Conservation (phyloP, 2,888 invertebrate genomes). For the Yponomeuta malinellus region DNA sequence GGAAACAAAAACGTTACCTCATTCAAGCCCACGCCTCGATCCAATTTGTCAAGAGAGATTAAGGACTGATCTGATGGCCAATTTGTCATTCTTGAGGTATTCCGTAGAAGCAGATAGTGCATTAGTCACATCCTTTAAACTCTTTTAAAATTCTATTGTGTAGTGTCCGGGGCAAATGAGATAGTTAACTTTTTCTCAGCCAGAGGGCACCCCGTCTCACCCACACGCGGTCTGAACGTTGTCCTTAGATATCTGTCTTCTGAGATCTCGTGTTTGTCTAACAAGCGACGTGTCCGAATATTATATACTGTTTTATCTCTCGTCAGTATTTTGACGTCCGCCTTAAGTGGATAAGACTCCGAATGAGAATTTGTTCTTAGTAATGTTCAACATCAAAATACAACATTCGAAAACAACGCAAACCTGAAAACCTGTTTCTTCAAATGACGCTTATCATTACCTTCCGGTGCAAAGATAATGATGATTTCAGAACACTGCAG, state of each 20-base stretch:
- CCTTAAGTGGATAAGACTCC: constrained; percentile 33
- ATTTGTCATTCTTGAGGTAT: constrained; percentile 39
- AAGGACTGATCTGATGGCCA: constrained; percentile 39
- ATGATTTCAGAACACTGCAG: too few relatives aligned
- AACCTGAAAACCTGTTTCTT: too few relatives aligned
- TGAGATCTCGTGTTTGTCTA: constrained; percentile 71
- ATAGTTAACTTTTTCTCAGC: constrained; percentile 6
- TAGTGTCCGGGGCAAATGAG: background rate
- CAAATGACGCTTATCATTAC: too few relatives aligned
- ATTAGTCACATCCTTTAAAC: constrained; percentile 47
- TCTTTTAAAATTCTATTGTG: constrained; percentile 27
- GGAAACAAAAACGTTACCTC: too few relatives aligned
- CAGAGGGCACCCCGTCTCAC: constrained; percentile 46
- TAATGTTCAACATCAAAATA: background rate
- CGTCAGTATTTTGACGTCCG: constrained; percentile 31
- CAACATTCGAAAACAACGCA: too few relatives aligned
- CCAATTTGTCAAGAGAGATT: background rate
- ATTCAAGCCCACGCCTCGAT: background rate
- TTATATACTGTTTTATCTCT: constrained; percentile 63
- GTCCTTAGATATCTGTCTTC: constrained; percentile 67
- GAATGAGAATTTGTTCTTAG: background rate
- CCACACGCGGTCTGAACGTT: constrained; percentile 52
- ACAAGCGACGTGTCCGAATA: constrained; percentile 72
- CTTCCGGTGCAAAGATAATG: too few relatives aligned
- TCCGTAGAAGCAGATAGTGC: constrained; percentile 29